A percentile compares a stretch with the other conserved stretches of the same genome.
phyloP scores from a whole-genome alignment of 1,140 invertebrate species.

The Zaprionus vittiger region DNA sequence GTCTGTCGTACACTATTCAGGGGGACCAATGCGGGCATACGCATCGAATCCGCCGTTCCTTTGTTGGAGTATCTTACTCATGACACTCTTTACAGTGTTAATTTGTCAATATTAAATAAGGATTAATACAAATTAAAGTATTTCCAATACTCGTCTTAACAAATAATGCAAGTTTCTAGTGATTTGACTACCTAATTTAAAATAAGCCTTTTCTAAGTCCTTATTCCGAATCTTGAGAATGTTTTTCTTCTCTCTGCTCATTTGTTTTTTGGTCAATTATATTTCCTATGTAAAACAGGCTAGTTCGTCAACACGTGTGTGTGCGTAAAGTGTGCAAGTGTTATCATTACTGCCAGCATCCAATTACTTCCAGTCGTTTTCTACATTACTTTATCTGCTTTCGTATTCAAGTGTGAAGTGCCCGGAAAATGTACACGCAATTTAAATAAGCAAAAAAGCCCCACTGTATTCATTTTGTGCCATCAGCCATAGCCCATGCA shows the following conservation, averaged over 20 bases:
- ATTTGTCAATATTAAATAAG: no score
- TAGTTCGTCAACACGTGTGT: slow-evolving; percentile 22
- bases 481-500: no score
- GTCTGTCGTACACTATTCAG: not conserved
- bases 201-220: no score
- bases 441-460: slow-evolving; percentile 72
- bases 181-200: no score
- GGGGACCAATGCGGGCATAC: fast-evolving
- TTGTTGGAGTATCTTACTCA: not conserved
- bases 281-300: not conserved
- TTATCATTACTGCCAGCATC: slow-evolving; percentile 71
- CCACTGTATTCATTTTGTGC: not conserved
- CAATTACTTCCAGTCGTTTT: slow-evolving; percentile 75
- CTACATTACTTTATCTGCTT: slow-evolving; percentile 80
- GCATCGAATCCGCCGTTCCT: not conserved
- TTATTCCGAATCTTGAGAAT: not conserved
- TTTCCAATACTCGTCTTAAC: no score
- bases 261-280: slow-evolving; percentile 31
- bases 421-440: slow-evolving; percentile 78
- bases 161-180: no score
- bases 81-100: no score
- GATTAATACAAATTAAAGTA: no score
- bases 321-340: slow-evolving; percentile 10
- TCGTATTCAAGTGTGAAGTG: slow-evolving; percentile 81
- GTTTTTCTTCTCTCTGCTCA: not conserved